Base-by-base conservation (phyloP, 1,140 invertebrate genomes). In the Drosophila sproati region DNA sequence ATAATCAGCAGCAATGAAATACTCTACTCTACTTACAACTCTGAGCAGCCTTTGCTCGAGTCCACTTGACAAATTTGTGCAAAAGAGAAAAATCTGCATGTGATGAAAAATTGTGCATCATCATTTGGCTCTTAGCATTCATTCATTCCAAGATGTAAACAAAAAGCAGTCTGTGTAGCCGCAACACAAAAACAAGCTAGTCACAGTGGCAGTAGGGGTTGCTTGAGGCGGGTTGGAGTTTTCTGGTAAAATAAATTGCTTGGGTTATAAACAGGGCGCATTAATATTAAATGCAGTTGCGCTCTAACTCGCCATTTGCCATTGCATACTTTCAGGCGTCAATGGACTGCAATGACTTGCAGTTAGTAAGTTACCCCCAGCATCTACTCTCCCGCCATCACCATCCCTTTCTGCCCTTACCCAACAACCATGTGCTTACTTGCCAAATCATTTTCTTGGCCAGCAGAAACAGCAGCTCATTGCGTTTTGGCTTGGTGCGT, bases 241-340 rank as follows among this genome's bases (percentile, higher is more conserved):
- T 37, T 54, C 45, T 55, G 45, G 29, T 59, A 70, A 78, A 80
- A 88, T 82, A 85, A 88, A 88, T 88, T 89, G 85, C 77, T 67
- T 41, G 72, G 78, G 63, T 70, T 78, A 87, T 86, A 86, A 86
- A 77, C 82, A 82, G 78, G 67, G 72, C 82, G 73, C 82, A 87
- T 87, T 87, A 87, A 87, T 87, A 88, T 89, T 89, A 89, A 88
- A 88, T 88, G 85, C 80, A 69, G 73, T 88, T 79, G 39, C 70
- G 73, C 48, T 66, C 66, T 39, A 54, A 12, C 67, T 41, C 47
- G 67, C 12, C 29, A 45, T 20, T 62, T 48, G 35, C 59, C 52
- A 68, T 63, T 83, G 85, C 85, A 85, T 85, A 89, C 85, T 89
- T 89, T 78, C 80, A 85, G 78, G 85, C 85, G 80, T 88, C 83